Base-by-base conservation (phyloP, 2,113 vertebrate species). In the Phrynosoma blainvillii region DNA sequence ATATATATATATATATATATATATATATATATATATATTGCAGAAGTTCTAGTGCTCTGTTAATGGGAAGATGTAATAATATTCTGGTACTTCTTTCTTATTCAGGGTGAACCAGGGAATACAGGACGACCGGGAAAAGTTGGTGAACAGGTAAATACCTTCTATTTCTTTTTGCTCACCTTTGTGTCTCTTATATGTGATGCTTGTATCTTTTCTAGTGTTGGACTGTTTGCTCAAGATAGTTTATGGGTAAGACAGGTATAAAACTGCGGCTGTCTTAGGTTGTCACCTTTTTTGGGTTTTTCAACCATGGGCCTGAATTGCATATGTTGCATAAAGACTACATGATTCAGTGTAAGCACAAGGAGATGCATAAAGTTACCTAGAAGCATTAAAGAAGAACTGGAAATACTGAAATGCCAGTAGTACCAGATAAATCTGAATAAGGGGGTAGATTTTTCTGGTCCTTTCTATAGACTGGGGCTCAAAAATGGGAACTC, bases 71-170 rank as follows among this genome's bases (percentile, higher is more conserved):
- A 40, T 6, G 20, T 94, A 81, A 92, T 14, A 32, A 56, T 14
- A 1, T 0, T 36, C 36, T 88, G 25, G 18, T 3, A 56, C 88
- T 5, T 88, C 40, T 91, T 79, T 93, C 78, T 84, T 79, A 71
- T 95, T 54, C 94, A 99, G 99, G 99, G 99, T 36, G 98, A 99
- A 87, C 94, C 97, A 16, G 99, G 99, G 40, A 90, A 98, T 91
- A 89, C 95, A 21, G 99, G 98, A 79, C 97, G 95, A 27, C 97
- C 97, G 2, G 99, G 99, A 66, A 93, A 97, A 52, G 94, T 98
- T 95, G 99, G 99, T 79, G 98, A 99, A 90, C 97, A 98, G 97
- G 99, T 99, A 96, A 97, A 89, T 18, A 30, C 70, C 21, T 84
- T 47, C 3, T 16, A 5, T 30, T 88, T 94, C 92, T 71, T 77